Evolutionary conservation across 2,888 invertebrate genomes (phyloP).

Genomic region (Drepana falcataria): DNA sequence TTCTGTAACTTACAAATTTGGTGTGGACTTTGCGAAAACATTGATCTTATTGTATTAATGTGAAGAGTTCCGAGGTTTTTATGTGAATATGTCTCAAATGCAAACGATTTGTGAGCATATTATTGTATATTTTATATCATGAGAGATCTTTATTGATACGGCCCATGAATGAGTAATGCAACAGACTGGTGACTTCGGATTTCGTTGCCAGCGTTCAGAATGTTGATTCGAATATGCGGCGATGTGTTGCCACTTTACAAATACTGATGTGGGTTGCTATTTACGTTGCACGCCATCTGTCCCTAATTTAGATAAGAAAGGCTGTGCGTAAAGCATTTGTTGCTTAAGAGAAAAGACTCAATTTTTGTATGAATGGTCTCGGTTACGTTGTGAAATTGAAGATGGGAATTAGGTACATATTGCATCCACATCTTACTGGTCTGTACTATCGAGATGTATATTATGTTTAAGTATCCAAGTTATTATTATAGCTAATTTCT

Average conservation of each 20-base stretch:
- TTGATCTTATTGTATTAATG: too few species aligned
- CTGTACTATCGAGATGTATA: slow-evolving; percentile 34
- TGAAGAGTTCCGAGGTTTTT: too few species aligned
- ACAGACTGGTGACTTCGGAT: too few species aligned
- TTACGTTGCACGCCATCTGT: not conserved
- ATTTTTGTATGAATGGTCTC: too few species aligned
- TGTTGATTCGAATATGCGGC: not conserved
- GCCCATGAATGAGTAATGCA: too few species aligned
- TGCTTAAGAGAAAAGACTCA: not conserved
- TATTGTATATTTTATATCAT: too few species aligned
- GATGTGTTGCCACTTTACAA: not conserved
- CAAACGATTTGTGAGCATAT: too few species aligned
- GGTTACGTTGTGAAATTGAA: not conserved
- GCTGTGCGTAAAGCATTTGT: not conserved
- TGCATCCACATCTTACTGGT: slow-evolving; percentile 5
- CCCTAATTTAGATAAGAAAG: not conserved
- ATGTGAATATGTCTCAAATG: too few species aligned
- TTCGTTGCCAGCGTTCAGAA: too few species aligned
- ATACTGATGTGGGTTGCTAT: not conserved
- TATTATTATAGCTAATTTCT: slow-evolving; percentile 39
- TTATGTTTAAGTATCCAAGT: slow-evolving; percentile 40
- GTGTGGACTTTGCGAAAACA: too few species aligned
- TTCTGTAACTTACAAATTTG: too few species aligned
- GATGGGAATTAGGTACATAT: not conserved
- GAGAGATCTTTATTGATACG: too few species aligned